A percentile compares a stretch with the other conserved stretches of the same genome.
phyloP scores from a whole-genome alignment of 2,888 invertebrate genomes.

The Aphodius granarius region DNA sequence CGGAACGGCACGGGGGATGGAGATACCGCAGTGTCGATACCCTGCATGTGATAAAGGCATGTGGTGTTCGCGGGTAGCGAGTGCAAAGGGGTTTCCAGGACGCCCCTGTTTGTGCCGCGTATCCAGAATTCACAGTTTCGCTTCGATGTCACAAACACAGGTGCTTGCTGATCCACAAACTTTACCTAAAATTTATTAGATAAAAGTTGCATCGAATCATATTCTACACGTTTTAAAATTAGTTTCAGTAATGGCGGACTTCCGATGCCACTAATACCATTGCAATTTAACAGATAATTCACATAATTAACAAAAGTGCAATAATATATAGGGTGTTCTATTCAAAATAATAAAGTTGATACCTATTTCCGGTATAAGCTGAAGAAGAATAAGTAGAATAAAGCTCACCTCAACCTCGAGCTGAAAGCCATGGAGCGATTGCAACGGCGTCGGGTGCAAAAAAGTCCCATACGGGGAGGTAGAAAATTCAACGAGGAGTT shows the following conservation, averaged over 20 bases:
- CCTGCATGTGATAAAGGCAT: slow-evolving; percentile 82
- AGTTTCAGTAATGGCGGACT: too few species aligned
- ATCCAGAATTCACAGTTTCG: slow-evolving; percentile 86
- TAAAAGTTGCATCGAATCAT: too few species aligned
- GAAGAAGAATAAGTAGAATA: too few species aligned
- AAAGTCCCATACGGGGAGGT: slow-evolving; percentile 90
- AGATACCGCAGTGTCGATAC: slow-evolving; percentile 60
- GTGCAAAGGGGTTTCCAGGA: slow-evolving; percentile 81
- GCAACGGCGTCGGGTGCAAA: slow-evolving; percentile 74
- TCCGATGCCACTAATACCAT: too few species aligned
- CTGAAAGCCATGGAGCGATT: slow-evolving; percentile 86
- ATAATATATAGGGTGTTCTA: too few species aligned
- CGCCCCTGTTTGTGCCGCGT: slow-evolving; percentile 76
- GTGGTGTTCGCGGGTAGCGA: slow-evolving; percentile 86
- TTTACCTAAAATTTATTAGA: slow-evolving; percentile 62
- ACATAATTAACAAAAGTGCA: too few species aligned
- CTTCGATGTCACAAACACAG: slow-evolving; percentile 83
- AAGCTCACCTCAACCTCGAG: slow-evolving; percentile 73
- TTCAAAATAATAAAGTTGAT: too few species aligned
- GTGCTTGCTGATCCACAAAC: slow-evolving; percentile 82
- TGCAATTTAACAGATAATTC: too few species aligned
- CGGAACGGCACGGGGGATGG: slow-evolving; percentile 59
- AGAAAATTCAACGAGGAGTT: slow-evolving; percentile 85
- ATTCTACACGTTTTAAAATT: too few species aligned
- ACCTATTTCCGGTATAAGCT: too few species aligned